These are phyloP conservation scores for Hyposoter didymator DNA, from an alignment of 2,888 invertebrate species.

Conservation along the genomic window DNA sequence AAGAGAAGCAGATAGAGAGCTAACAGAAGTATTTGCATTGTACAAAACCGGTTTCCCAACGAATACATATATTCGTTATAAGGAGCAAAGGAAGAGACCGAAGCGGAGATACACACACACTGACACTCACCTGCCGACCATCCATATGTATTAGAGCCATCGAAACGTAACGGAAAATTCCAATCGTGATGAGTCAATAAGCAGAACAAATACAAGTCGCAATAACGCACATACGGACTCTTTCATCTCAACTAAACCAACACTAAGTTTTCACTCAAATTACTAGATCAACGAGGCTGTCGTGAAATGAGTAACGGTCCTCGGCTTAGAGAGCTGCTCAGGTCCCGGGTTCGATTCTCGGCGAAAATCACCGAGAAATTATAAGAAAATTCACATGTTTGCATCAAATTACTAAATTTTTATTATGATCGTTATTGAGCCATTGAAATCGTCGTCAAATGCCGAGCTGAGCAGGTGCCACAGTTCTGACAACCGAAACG, in stretches of 20 bases:
- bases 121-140: constrained; percentile 5
- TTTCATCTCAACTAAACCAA: constrained; percentile 4
- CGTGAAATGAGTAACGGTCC: background rate
- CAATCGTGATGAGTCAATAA: constrained; percentile 57
- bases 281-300: background rate
- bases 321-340: background rate
- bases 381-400: background rate
- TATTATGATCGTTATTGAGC: no score
- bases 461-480: no score
- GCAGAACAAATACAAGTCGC: constrained; percentile 32
- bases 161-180: constrained; percentile 52
- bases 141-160: constrained; percentile 18
- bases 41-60: constrained; percentile 42
- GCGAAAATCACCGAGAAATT: background rate
- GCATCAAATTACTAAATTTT: no score
- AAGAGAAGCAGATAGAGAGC: constrained; percentile 36
- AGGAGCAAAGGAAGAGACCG: background rate
- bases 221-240: constrained; percentile 25
- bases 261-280: constrained; percentile 6
- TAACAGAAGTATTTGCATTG: constrained; percentile 35
- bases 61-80: constrained; percentile 31
- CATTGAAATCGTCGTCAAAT: no score
- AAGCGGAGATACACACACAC: background rate
- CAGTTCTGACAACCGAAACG: no score
- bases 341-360: background rate